Evolutionary conservation across 2,113 vertebrate genomes (phyloP).

Genomic region (Diadophis punctatus): DNA sequence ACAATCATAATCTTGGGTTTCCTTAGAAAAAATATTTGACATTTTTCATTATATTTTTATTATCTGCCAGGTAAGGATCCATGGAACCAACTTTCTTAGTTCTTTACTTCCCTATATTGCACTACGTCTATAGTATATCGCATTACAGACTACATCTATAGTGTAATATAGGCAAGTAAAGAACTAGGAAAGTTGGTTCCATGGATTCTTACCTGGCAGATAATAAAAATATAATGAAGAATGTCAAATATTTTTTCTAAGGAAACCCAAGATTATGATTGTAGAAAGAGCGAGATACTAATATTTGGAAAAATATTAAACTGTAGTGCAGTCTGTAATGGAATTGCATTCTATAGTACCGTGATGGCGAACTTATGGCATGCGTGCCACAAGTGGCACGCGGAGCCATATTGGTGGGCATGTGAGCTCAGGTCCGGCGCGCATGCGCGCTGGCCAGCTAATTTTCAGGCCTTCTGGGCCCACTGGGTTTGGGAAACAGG

Average conservation of each 20-base stretch:
- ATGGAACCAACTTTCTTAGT: slow-evolving; percentile 6
- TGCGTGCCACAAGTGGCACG: too few species aligned
- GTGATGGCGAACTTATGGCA: too few species aligned
- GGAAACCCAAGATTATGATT: not conserved
- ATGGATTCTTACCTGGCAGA: not conserved
- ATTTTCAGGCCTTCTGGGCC: too few species aligned
- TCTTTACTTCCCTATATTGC: not conserved
- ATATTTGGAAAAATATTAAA: not conserved
- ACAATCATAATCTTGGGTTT: not conserved
- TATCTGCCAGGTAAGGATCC: not conserved
- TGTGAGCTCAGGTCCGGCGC: too few species aligned
- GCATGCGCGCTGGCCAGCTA: too few species aligned
- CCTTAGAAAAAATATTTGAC: not conserved
- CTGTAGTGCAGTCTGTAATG: not conserved
- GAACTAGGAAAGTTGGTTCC: slow-evolving; percentile 12
- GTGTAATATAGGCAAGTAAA: not conserved
- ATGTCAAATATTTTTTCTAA: not conserved
- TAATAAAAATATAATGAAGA: not conserved
- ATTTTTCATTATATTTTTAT: not conserved
- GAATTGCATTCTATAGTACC: not conserved
- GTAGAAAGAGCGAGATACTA: not conserved
- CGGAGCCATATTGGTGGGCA: too few species aligned
- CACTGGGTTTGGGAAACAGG: too few species aligned
- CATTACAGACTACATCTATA: too few species aligned
- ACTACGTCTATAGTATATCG: too few species aligned